A percentile compares a stretch with the other conserved stretches of the same genome.
phyloP scores from a whole-genome alignment of 64 coral and sea anemone genomes.

The Pocillopora verrucosa region DNA sequence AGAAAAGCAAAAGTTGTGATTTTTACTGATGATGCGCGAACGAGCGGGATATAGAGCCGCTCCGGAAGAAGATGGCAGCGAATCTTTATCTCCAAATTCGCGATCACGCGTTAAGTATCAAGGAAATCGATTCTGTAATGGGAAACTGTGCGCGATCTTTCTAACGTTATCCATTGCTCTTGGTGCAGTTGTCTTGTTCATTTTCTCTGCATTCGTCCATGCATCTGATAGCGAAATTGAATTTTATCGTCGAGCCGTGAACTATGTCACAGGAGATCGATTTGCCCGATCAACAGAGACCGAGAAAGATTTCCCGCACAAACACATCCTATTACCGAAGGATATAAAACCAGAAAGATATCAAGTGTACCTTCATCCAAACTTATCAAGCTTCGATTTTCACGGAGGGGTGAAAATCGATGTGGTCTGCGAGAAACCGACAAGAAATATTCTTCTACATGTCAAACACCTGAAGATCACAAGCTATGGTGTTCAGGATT shows the following conservation, averaged over 20 bases:
- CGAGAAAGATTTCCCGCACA: conserved; percentile 65
- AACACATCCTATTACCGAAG: conserved; percentile 79
- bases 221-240: conserved; percentile 38
- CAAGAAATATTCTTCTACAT: conserved; percentile 71
- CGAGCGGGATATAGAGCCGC: background rate
- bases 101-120: conserved; percentile 29
- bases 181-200: conserved; percentile 11
- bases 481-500: conserved; percentile 59
- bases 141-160: conserved; percentile 24
- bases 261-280: conserved; percentile 33
- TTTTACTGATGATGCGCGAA: background rate
- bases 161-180: conserved; percentile 21
- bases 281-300: conserved; percentile 6
- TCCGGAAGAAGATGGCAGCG: conserved; percentile 3
- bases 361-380: conserved; percentile 71
- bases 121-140: conserved; percentile 1
- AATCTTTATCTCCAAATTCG: conserved; percentile 3
- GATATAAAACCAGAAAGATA: conserved; percentile 68
- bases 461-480: conserved; percentile 70
- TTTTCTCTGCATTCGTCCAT: conserved; percentile 31
- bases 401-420: conserved; percentile 67
- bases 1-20: background rate
- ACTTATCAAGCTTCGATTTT: conserved; percentile 75
- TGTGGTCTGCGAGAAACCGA: conserved; percentile 40
- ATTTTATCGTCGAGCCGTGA: conserved; percentile 20